These are phyloP conservation scores for Ctenodactylus gundi DNA, from an alignment of 2,113 vertebrate species.

Conservation along the genomic window DNA sequence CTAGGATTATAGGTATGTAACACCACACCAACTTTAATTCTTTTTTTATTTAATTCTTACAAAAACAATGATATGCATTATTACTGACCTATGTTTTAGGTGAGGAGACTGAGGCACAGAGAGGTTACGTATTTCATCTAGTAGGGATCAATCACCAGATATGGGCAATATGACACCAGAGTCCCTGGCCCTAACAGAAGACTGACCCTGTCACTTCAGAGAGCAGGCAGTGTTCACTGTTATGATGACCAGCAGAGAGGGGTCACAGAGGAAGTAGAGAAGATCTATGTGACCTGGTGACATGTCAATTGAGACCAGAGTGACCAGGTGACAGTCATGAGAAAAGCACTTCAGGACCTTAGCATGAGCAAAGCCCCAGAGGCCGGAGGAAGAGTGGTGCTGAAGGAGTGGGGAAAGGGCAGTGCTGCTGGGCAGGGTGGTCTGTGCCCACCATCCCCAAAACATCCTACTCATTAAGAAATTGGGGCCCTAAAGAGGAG, in stretches of 20 bases:
- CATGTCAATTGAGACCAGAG: background rate
- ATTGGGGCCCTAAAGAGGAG: background rate
- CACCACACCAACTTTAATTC: background rate
- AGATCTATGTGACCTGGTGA: background rate
- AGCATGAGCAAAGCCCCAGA: background rate
- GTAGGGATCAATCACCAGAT: too few species aligned
- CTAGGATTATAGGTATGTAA: background rate
- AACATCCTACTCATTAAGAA: background rate
- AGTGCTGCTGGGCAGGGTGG: background rate
- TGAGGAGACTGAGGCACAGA: constrained; percentile 3
- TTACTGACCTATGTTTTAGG: background rate
- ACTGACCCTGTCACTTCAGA: background rate
- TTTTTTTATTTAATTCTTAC: background rate
- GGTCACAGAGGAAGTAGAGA: background rate
- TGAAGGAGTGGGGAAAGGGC: background rate
- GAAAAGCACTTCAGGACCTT: background rate
- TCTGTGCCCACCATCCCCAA: background rate
- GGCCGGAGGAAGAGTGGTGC: fast-evolving
- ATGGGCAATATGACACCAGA: background rate
- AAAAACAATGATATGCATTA: background rate
- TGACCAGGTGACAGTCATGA: background rate
- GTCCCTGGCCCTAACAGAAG: background rate
- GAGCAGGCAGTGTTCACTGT: too few species aligned
- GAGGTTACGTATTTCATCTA: background rate
- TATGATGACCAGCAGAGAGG: background rate